Conservation (phyloP, 1,140 invertebrate genomes). For the Heliconius himera region DNA sequence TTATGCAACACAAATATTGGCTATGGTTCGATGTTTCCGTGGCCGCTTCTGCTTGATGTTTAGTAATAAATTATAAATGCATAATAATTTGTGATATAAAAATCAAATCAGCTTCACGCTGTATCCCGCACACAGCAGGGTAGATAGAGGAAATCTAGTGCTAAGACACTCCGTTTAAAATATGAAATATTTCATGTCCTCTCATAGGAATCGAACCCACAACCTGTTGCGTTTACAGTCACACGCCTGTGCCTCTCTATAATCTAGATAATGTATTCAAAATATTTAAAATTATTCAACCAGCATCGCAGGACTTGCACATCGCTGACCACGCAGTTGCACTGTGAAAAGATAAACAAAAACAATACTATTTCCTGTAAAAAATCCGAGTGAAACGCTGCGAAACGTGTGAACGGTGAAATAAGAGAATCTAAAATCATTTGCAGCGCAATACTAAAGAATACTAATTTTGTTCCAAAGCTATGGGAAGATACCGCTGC, state of each 20-base stretch:
- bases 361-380: conserved; percentile 60
- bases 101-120: no score
- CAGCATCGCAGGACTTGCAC: conserved; percentile 72
- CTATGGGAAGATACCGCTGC: conserved; percentile 5
- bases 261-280: neutral
- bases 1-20: neutral
- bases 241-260: no score
- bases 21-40: neutral
- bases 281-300: conserved; percentile 53
- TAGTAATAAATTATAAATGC: neutral
- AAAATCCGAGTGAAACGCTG: conserved; percentile 34
- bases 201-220: no score
- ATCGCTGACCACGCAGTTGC: conserved; percentile 58
- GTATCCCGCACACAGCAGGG: no score
- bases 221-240: no score
- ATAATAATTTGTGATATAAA: neutral
- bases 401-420: conserved; percentile 50
- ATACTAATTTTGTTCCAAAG: conserved; percentile 37
- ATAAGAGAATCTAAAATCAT: conserved; percentile 45
- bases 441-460: conserved; percentile 37
- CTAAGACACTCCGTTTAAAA: no score
- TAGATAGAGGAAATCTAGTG: no score
- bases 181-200: no score
- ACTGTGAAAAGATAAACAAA: conserved; percentile 74
- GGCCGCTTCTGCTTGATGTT: neutral